These are phyloP conservation scores for Dichetophora obliterata DNA, from an alignment of 2,888 invertebrate genomes.

Conservation along the genomic window DNA sequence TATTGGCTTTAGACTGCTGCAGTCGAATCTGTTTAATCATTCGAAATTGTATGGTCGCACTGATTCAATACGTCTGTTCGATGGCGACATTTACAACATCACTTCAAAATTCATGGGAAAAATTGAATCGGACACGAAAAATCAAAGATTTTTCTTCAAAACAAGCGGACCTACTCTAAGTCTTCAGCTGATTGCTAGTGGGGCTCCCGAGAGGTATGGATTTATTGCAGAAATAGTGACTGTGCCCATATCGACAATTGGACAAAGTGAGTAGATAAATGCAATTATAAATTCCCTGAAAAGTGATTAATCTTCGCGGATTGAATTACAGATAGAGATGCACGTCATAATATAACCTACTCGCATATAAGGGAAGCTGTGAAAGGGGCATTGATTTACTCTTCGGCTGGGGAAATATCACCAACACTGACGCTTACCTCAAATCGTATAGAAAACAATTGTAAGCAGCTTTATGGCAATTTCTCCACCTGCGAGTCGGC, in stretches of 20 bases:
- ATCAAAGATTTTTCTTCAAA: slow-evolving; percentile 82
- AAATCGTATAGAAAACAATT: slow-evolving; percentile 89
- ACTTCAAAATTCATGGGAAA: slow-evolving; percentile 80
- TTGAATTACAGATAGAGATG: slow-evolving; percentile 83
- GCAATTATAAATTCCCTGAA: slow-evolving; percentile 15
- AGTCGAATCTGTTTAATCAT: slow-evolving; percentile 92
- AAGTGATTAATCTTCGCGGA: too few species aligned
- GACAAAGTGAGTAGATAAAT: slow-evolving; percentile 79
- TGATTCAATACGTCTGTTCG: slow-evolving; percentile 88
- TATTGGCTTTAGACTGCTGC: slow-evolving; percentile 89
- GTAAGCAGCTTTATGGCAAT: slow-evolving; percentile 92
- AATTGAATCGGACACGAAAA: slow-evolving; percentile 78
- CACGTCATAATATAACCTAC: slow-evolving; percentile 90
- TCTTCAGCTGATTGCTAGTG: slow-evolving; percentile 92
- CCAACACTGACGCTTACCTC: slow-evolving; percentile 88
- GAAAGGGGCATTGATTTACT: slow-evolving; percentile 89
- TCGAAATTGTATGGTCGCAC: slow-evolving; percentile 84
- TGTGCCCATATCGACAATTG: slow-evolving; percentile 90
- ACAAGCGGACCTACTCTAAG: slow-evolving; percentile 86
- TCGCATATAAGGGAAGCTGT: slow-evolving; percentile 84
- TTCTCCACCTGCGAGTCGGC: slow-evolving; percentile 91
- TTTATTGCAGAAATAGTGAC: slow-evolving; percentile 98
- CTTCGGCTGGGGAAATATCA: slow-evolving; percentile 94
- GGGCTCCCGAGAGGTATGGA: slow-evolving; percentile 93
- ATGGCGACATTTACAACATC: slow-evolving; percentile 92